Evolutionary conservation across 2,113 vertebrate genomes (phyloP).

Genomic region (Mionectes macconnelli): DNA sequence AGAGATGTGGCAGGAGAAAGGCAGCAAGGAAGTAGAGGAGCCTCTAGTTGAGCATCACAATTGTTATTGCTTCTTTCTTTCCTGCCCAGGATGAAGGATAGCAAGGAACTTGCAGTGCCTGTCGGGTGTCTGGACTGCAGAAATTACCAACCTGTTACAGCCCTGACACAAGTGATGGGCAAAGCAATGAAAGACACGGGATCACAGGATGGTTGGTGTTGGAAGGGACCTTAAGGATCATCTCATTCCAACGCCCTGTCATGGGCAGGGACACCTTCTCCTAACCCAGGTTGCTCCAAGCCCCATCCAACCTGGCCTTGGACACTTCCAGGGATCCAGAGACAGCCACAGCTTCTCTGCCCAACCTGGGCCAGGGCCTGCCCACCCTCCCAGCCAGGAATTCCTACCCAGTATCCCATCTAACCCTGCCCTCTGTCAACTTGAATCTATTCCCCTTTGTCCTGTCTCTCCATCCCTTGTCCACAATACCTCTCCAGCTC

Average conservation of each 20-base stretch:
- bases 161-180: accelerated
- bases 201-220: background rate
- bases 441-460: background rate
- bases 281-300: background rate
- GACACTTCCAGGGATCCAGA: background rate
- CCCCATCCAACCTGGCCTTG: background rate
- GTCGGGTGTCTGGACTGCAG: too few relatives aligned
- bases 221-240: background rate
- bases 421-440: background rate
- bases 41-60: accelerated
- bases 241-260: background rate
- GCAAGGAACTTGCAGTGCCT: background rate
- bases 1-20: background rate
- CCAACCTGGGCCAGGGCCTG: background rate
- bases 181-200: background rate
- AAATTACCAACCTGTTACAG: background rate
- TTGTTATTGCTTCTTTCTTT: background rate
- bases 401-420: background rate
- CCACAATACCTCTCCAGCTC: background rate
- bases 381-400: too few relatives aligned
- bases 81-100: background rate
- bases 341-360: background rate
- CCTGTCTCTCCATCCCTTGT: background rate
- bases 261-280: background rate
- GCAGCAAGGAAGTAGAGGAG: background rate